Conservation (phyloP, 2,888 invertebrate genomes). For the Amblyjoppa fuscipennis region DNA sequence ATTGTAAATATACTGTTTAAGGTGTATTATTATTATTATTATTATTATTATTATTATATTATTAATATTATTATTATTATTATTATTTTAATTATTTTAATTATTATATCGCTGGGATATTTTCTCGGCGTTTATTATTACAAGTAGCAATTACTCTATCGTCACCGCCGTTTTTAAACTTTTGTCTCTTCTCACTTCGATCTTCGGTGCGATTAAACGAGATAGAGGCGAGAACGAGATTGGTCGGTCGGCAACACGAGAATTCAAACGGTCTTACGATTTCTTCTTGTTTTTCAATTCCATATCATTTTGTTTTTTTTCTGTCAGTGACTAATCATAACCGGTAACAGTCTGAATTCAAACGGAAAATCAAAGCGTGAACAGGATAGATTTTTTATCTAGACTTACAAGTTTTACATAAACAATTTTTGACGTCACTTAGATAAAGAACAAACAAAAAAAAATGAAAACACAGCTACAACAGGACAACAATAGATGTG, state of each 20-base stretch:
- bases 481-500: slow-evolving; percentile 72
- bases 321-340: slow-evolving; percentile 65
- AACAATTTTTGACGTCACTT: slow-evolving; percentile 76
- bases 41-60: slow-evolving; percentile 45
- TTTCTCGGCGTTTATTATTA: slow-evolving; percentile 80
- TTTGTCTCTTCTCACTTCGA: slow-evolving; percentile 32
- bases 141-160: slow-evolving; percentile 71
- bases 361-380: slow-evolving; percentile 74
- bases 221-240: slow-evolving; percentile 15
- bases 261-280: slow-evolving; percentile 49
- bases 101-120: slow-evolving; percentile 76
- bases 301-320: slow-evolving; percentile 37
- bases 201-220: slow-evolving; percentile 12
- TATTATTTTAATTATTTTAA: slow-evolving; percentile 59
- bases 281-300: slow-evolving; percentile 31
- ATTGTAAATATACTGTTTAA: slow-evolving; percentile 84
- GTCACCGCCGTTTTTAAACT: slow-evolving; percentile 48
- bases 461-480: slow-evolving; percentile 24
- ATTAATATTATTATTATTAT: slow-evolving; percentile 66
- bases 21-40: slow-evolving; percentile 75
- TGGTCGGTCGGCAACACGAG: slow-evolving; percentile 38
- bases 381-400: slow-evolving; percentile 70
- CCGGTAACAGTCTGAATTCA: slow-evolving; percentile 72
- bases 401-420: slow-evolving; percentile 66
- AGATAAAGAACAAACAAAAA: slow-evolving; percentile 27